These are phyloP conservation scores for Artemia franciscana DNA, from an alignment of 1,140 invertebrate genomes.

Conservation along the genomic window DNA sequence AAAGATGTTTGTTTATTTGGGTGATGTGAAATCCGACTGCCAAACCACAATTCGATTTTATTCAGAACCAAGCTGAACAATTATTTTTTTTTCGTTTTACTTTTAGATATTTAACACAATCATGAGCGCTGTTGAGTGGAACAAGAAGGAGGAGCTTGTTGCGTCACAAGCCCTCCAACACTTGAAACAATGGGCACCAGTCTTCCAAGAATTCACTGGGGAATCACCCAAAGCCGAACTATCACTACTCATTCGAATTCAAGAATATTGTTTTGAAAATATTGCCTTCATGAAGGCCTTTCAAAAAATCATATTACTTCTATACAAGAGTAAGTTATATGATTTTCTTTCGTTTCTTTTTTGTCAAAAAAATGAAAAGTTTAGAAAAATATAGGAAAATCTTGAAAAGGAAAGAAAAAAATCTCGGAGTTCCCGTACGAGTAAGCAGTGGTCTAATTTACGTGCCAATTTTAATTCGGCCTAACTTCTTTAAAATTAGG, in stretches of 20 bases:
- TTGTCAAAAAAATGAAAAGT: no score
- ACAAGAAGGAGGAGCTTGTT: conserved; percentile 88
- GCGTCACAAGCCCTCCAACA: conserved; percentile 83
- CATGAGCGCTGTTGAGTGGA: conserved; percentile 87
- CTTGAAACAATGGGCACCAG: conserved; percentile 51
- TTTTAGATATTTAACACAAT: conserved; percentile 62
- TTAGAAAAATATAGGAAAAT: no score
- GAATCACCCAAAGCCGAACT: conserved; percentile 59
- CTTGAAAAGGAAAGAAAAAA: no score
- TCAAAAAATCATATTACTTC: conserved; percentile 82
- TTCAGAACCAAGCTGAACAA: neutral
- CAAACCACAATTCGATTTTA: neutral
- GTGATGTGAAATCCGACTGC: no score
- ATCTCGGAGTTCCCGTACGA: no score
- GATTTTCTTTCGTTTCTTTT: no score
- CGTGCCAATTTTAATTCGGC: no score
- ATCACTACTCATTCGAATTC: conserved; percentile 63
- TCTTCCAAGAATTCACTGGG: conserved; percentile 57
- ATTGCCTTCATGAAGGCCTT: conserved; percentile 98
- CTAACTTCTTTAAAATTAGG: no score
- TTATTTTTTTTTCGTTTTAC: conserved; percentile 6
- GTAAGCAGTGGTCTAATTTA: no score
- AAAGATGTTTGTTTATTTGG: neutral
- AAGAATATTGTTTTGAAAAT: conserved; percentile 94
- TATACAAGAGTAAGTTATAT: conserved; percentile 75